phyloP scores from a whole-genome alignment of 1,140 invertebrate species.

The Sweltsa coloradensis region DNA sequence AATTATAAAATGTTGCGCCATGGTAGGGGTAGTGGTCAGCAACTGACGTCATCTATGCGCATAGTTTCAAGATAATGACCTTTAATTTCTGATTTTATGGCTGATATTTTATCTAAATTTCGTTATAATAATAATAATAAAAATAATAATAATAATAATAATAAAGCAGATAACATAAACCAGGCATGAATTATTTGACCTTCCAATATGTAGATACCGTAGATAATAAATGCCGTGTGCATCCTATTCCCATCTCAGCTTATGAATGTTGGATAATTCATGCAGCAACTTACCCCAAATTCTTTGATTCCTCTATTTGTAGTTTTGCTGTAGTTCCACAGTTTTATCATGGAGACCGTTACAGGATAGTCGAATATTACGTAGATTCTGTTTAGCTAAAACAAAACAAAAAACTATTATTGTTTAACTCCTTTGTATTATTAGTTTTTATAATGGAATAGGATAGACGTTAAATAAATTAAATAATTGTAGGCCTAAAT shows the following conservation, averaged over 20 bases:
- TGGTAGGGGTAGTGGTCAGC: too few species aligned
- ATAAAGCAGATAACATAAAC: neutral
- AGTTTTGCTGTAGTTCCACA: slow-evolving; percentile 80
- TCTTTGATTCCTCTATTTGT: slow-evolving; percentile 63
- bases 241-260: neutral
- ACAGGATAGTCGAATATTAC: slow-evolving; percentile 65
- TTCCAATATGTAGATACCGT: neutral
- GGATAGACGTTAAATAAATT: too few species aligned
- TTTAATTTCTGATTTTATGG: too few species aligned
- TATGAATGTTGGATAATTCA: neutral
- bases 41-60: too few species aligned
- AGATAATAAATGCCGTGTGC: neutral
- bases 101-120: neutral
- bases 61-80: too few species aligned
- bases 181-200: neutral
- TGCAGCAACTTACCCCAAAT: slow-evolving; percentile 49
- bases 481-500: too few species aligned
- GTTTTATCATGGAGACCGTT: slow-evolving; percentile 57
- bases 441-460: too few species aligned
- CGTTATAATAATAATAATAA: neutral
- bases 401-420: slow-evolving; percentile 4
- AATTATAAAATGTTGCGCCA: too few species aligned
- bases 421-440: neutral
- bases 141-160: neutral
- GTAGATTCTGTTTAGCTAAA: slow-evolving; percentile 54